Evolutionary conservation across 2,797 vertebrate species (phyloP), one percentile per base, ranked within the genome.

Genomic region (Hozukius guyotensis): DNA sequence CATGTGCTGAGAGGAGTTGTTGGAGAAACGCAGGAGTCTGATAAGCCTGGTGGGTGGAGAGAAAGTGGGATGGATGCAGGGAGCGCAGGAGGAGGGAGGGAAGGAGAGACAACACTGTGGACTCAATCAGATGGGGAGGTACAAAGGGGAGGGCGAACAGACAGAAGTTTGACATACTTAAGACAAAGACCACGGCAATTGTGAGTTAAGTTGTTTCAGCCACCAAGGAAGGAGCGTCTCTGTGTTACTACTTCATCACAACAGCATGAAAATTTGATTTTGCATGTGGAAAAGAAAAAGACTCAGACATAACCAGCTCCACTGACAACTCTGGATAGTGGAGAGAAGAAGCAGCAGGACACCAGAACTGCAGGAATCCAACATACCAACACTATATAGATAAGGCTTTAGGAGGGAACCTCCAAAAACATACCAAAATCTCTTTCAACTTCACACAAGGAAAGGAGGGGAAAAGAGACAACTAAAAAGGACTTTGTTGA

Each of bases 11-110:
- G 89, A 79, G 87, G 85, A 91, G 89, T 63, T 66, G 77, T 61
- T 85, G 84, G 85, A 92, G 82, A 53, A 74, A 82, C 64, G 70
- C 42, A 29, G 67, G 81, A 81, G 82, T 85, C 62, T 81, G 91
- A 92, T 92, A 93, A 93, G 86, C 64, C 83, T 76, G 70, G 85
- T 91, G 89, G 92, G 91, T 80, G 92, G 92, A 86, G 89, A 80
- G 89, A 92, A 81, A 83, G 87, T 76, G 81, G 81, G 91, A 87
- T 87, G 86, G 88, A 89, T 88, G 78, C 60, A 80, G 60, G 78
- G 87, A 81, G 83, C 1, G 36, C 20, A 25, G 56, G 75, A 80
- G 86, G 84, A 81, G 87, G 88, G 83, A 78, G 82, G 59, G 67
- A 52, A 67, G 29, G 77, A 84, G 70, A 75, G 59, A 85, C 74